Conservation (phyloP, 2,113 vertebrate genomes). For the Tetraodon nigroviridis region DNA sequence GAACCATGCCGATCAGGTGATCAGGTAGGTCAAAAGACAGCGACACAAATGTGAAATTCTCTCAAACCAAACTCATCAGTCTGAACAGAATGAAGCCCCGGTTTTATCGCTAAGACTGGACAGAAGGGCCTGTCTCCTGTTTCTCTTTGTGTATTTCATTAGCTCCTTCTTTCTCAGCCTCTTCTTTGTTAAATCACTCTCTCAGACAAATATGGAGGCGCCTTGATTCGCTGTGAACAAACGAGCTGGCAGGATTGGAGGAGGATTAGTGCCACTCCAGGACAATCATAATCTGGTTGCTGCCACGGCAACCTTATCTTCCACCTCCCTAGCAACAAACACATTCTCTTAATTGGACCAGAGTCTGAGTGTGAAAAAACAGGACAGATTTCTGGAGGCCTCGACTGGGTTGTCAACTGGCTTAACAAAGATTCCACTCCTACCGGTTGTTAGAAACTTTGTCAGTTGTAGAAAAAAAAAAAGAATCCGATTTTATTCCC, state of each 20-base stretch:
- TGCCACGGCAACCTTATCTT: conserved; percentile 47
- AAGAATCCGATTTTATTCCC: too few species aligned
- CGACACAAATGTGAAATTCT: too few species aligned
- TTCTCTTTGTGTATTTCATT: conserved; percentile 28
- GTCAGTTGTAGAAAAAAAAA: too few species aligned
- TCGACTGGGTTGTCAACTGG: neutral
- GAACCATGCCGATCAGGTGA: too few species aligned
- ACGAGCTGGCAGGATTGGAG: conserved; percentile 19
- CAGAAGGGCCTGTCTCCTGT: conserved; percentile 1
- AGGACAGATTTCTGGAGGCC: neutral
- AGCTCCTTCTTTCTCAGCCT: conserved; percentile 5
- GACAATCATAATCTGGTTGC: conserved; percentile 51
- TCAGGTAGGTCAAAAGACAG: too few species aligned
- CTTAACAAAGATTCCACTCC: too few species aligned
- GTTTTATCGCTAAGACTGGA: neutral
- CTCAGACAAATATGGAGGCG: conserved; percentile 33
- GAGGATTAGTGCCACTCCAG: conserved; percentile 53
- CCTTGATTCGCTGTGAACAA: conserved; percentile 42
- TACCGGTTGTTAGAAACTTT: too few species aligned
- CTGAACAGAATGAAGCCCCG: too few species aligned
- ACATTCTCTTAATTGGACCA: conserved; percentile 45
- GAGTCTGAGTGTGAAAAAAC: conserved; percentile 21
- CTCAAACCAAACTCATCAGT: too few species aligned
- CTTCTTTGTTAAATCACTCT: conserved; percentile 17
- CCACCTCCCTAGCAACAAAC: conserved; percentile 24